Conservation (phyloP, 2,888 invertebrate species). For the Mythimna albipuncta region DNA sequence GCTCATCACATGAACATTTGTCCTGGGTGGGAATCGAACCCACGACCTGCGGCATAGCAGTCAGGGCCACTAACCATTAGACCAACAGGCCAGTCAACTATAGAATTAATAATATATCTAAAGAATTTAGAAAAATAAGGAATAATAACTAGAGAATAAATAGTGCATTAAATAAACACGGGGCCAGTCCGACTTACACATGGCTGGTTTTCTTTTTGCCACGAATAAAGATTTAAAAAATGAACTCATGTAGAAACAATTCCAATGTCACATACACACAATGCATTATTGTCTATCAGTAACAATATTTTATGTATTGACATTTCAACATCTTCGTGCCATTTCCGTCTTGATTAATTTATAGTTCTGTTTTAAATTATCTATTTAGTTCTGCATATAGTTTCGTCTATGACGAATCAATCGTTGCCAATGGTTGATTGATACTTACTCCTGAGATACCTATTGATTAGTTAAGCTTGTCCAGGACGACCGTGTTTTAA, state of each 20-base stretch:
- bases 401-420: neutral
- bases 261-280: slow-evolving; percentile 2
- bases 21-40: no score
- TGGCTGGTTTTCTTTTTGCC: neutral
- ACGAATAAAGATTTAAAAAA: neutral
- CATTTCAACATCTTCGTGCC: slow-evolving; percentile 12
- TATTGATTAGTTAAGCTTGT: neutral
- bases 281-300: slow-evolving; percentile 16
- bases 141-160: no score
- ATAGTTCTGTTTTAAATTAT: slow-evolving; percentile 35
- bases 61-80: no score
- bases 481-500: neutral
- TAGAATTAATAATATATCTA: no score
- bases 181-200: no score
- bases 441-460: neutral
- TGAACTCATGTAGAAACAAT: slow-evolving; percentile 12
- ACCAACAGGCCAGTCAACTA: no score
- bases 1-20: no score
- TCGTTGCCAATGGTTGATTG: slow-evolving; percentile 6
- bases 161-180: no score
- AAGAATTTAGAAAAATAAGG: no score
- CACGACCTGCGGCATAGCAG: no score
- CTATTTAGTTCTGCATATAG: slow-evolving; percentile 22
- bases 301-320: slow-evolving; percentile 16
- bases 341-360: slow-evolving; percentile 39